Evolutionary conservation across 2,113 vertebrate genomes (phyloP), one percentile per base, ranked within the genome.

Genomic region (Psephotus haematonotus): DNA sequence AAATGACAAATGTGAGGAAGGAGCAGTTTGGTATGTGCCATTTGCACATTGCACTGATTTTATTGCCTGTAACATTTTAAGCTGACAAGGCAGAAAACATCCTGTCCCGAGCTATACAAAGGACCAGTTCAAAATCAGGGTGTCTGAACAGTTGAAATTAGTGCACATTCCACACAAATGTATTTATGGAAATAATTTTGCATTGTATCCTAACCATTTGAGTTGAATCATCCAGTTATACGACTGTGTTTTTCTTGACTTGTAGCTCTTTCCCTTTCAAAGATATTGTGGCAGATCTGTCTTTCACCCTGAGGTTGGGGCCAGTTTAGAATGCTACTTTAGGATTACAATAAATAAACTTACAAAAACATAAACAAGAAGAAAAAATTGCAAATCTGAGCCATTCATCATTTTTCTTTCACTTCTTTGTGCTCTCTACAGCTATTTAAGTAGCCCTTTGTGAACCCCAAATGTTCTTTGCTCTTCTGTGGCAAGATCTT

Each of bases 1-100:
- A 96, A 82, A 41, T 74, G 91, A 97, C 86, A 95, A 92, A 95
- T 67, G 83, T 3, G 23, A 80, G 94, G 88, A 93, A 95, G 80
- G 57, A 89, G 90, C 63, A 65, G 49, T 69, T 87, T 95, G 86
- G 80, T 93, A 76, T 87, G 86, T 93, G 85, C 69, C 57, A 47
- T 96, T 96, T 94, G 84, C 86, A 86, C 60, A 60, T 85, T 90
- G 63, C 31, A 81, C 86, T 95, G 93, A 67, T 92, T 95, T 95
- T 97, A 95, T 91, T 85, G 49, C 86, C 78, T 93, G 82, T 93
- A 93, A 83, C 60, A 70, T 96, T 97, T 97, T 74, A 79, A 90
- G 69, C 74, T 93, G 95, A 90, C 86, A 90, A 69, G 20, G 49
- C 28, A 62, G 57, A 84, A 97, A 96, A 92, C 53, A 86, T 64